Evolutionary conservation across 2,888 invertebrate species (phyloP).

Genomic region (Chromoteleia sp.): DNA sequence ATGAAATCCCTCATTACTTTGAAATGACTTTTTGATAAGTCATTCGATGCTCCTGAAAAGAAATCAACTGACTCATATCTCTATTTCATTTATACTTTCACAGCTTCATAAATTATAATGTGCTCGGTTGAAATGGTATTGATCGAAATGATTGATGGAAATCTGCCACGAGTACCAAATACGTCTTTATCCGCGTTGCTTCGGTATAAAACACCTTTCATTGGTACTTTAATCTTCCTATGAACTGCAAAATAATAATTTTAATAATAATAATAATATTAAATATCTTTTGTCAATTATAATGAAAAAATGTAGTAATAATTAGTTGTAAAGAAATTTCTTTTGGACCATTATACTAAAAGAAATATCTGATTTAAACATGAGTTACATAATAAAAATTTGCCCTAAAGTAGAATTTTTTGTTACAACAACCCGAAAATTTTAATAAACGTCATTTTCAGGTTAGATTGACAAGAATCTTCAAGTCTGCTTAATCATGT

Average conservation of each 20-base stretch:
- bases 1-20: conserved; percentile 30
- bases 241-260: not conserved
- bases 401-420: no score
- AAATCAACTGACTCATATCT: conserved; percentile 50
- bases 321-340: no score
- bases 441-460: no score
- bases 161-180: conserved; percentile 34
- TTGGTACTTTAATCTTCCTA: conserved; percentile 11
- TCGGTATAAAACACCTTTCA: conserved; percentile 15
- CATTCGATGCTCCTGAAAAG: conserved; percentile 36
- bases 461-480: no score
- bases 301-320: no score
- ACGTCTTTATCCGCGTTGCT: conserved; percentile 51
- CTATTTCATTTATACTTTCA: conserved; percentile 45
- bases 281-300: no score
- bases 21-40: conserved; percentile 50
- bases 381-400: no score
- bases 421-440: no score
- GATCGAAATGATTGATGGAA: conserved; percentile 66
- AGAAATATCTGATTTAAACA: no score
- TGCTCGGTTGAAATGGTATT: conserved; percentile 32
- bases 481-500: no score
- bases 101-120: conserved; percentile 48
- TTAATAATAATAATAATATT: not conserved
- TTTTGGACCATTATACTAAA: no score